Evolutionary conservation across 2,888 invertebrate species (phyloP).

Genomic region (Micropterix aruncella): DNA sequence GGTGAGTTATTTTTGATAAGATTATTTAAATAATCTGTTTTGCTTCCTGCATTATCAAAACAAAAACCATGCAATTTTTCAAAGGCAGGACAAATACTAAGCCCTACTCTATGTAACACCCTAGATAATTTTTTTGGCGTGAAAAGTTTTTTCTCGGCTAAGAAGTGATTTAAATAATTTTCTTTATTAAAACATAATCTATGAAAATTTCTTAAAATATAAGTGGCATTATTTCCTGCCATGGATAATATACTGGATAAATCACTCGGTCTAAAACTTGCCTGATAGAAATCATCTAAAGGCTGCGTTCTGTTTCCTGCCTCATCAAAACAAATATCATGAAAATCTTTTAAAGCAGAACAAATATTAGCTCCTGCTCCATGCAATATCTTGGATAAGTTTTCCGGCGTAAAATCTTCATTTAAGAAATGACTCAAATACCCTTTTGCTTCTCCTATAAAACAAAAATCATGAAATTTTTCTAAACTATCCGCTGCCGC

Average conservation of each 20-base stretch:
- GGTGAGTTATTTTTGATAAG: constrained; percentile 13
- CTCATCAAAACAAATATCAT: constrained; percentile 17
- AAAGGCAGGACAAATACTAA: constrained; percentile 13
- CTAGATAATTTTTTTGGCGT: constrained; percentile 15
- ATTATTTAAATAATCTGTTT: constrained; percentile 17
- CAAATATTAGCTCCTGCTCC: constrained; percentile 17
- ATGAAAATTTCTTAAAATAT: constrained; percentile 17
- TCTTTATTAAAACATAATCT: constrained; percentile 16
- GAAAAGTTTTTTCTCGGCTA: constrained; percentile 15
- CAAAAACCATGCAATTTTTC: constrained; percentile 16
- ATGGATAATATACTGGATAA: constrained; percentile 17
- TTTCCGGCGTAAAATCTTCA: constrained; percentile 13
- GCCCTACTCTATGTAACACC: constrained; percentile 15
- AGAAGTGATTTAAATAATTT: constrained; percentile 16
- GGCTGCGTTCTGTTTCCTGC: constrained; percentile 16
- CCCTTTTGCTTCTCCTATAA: constrained; percentile 14
- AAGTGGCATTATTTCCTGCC: constrained; percentile 17
- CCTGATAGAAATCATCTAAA: constrained; percentile 15
- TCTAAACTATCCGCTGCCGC: constrained; percentile 14
- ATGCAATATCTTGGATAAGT: constrained; percentile 17
- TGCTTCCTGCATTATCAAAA: constrained; percentile 17
- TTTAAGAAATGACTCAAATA: constrained; percentile 14
- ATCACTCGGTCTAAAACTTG: constrained; percentile 13
- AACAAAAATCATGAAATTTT: constrained; percentile 16
- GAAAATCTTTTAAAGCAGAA: constrained; percentile 17